A percentile compares a stretch with the other conserved stretches of the same genome.
Conservation (phyloP, 2,888 invertebrate genomes). For the Sinhomidia bicolor region DNA sequence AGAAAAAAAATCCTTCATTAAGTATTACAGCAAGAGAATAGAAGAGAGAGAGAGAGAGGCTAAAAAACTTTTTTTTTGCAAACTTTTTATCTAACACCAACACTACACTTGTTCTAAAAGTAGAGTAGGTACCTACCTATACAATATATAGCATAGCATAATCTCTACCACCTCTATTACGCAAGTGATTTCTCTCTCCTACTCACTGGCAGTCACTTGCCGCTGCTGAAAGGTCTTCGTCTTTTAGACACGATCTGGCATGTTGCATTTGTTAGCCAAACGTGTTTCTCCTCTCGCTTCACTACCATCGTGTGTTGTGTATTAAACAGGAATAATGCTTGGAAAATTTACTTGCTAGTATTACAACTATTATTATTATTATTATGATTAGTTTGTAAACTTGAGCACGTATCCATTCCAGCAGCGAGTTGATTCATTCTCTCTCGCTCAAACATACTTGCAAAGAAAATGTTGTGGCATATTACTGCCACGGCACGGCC, state of each 20-base stretch:
- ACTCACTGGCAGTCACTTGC: too few relatives aligned
- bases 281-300: constrained; percentile 24
- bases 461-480: neutral
- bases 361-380: constrained; percentile 18
- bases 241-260: neutral
- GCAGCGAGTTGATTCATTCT: constrained; percentile 9
- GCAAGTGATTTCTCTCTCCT: neutral
- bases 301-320: constrained; percentile 11
- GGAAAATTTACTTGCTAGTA: constrained; percentile 23
- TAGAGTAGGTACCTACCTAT: neutral
- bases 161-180: neutral
- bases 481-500: too few relatives aligned
- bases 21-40: neutral
- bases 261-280: constrained; percentile 24
- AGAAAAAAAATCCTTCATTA: constrained; percentile 19
- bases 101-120: too few relatives aligned
- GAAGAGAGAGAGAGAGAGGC: too few relatives aligned
- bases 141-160: too few relatives aligned
- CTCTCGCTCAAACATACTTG: too few relatives aligned
- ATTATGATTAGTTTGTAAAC: constrained; percentile 36
- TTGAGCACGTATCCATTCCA: constrained; percentile 56
- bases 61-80: constrained; percentile 12
- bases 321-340: constrained; percentile 19
- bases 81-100: neutral
- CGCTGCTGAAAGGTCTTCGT: neutral